Evolutionary conservation across 1,140 invertebrate species (phyloP).

Genomic region (Antheraea mylitta): DNA sequence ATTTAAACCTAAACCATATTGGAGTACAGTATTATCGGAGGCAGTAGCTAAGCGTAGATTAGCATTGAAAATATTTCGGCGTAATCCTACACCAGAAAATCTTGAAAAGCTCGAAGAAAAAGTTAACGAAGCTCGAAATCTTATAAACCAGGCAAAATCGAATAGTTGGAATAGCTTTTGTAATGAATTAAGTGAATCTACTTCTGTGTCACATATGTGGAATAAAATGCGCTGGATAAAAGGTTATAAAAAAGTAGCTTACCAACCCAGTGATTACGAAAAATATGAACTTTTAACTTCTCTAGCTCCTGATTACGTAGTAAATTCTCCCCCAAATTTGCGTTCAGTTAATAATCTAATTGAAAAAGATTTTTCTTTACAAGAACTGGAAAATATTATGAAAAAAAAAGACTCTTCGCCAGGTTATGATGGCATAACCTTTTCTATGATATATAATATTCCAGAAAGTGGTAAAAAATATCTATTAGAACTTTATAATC

Average conservation of each 20-base stretch:
- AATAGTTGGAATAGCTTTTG: constrained; percentile 29
- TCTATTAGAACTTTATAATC: constrained; percentile 25
- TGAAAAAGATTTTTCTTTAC: constrained; percentile 21
- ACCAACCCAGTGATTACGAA: constrained; percentile 10
- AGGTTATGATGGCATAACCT: constrained; percentile 33
- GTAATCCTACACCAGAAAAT: constrained; percentile 21
- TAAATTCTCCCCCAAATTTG: background rate
- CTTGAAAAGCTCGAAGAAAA: constrained; percentile 14
- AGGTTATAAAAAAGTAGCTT: constrained; percentile 3
- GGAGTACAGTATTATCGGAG: constrained; percentile 19
- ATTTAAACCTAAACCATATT: constrained; percentile 24
- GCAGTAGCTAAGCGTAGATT: constrained; percentile 20
- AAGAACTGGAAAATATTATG: constrained; percentile 30
- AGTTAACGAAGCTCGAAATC: constrained; percentile 13
- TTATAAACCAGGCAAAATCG: constrained; percentile 27
- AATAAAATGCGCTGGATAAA: constrained; percentile 34
- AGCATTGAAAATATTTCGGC: constrained; percentile 16
- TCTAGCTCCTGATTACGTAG: constrained; percentile 10
- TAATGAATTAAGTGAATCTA: constrained; percentile 21
- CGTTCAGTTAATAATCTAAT: background rate
- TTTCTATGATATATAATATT: constrained; percentile 36
- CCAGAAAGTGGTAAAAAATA: constrained; percentile 18
- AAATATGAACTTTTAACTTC: constrained; percentile 17
- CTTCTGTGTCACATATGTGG: constrained; percentile 31
- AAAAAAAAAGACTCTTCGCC: constrained; percentile 36